Conservation (phyloP, 1,140 invertebrate genomes). For the Lethrus apterus region DNA sequence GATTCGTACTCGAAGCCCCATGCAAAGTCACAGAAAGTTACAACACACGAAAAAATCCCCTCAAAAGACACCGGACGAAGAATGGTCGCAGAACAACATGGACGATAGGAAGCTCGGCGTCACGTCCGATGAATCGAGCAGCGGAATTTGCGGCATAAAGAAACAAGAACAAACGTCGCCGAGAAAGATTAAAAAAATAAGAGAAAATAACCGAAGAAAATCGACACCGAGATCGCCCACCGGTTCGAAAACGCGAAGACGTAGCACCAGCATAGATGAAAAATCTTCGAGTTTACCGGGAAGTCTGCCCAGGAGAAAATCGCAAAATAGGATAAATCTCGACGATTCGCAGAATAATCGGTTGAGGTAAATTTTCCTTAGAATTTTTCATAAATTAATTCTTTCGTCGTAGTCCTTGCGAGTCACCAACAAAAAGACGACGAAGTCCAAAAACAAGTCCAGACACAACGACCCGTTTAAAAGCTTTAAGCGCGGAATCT, state of each 20-base stretch:
- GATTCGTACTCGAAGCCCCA: constrained; percentile 50
- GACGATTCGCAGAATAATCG: too few relatives aligned
- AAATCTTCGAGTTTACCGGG: constrained; percentile 46
- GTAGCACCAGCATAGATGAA: constrained; percentile 25
- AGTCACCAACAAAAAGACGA: constrained; percentile 12
- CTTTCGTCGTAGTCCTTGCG: constrained; percentile 10
- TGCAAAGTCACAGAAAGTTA: constrained; percentile 39
- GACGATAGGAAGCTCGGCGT: constrained; percentile 44
- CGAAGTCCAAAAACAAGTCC: constrained; percentile 24
- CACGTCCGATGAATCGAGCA: constrained; percentile 62
- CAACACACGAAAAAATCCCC: constrained; percentile 36
- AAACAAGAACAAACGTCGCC: constrained; percentile 38
- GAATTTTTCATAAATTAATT: too few relatives aligned
- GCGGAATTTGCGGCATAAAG: constrained; percentile 45
- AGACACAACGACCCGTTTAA: constrained; percentile 43
- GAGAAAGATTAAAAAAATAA: constrained; percentile 51
- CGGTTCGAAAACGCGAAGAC: constrained; percentile 22
- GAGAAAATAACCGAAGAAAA: constrained; percentile 60
- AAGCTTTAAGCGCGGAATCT: constrained; percentile 78
- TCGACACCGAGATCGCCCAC: constrained; percentile 41
- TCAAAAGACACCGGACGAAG: constrained; percentile 33
- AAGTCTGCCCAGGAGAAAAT: constrained; percentile 56
- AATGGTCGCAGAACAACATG: constrained; percentile 36
- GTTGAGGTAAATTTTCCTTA: too few relatives aligned
- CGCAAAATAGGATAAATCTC: too few relatives aligned